These are phyloP conservation scores for Spinus pinus DNA, from an alignment of 2,797 vertebrate genomes.

Conservation along the genomic window DNA sequence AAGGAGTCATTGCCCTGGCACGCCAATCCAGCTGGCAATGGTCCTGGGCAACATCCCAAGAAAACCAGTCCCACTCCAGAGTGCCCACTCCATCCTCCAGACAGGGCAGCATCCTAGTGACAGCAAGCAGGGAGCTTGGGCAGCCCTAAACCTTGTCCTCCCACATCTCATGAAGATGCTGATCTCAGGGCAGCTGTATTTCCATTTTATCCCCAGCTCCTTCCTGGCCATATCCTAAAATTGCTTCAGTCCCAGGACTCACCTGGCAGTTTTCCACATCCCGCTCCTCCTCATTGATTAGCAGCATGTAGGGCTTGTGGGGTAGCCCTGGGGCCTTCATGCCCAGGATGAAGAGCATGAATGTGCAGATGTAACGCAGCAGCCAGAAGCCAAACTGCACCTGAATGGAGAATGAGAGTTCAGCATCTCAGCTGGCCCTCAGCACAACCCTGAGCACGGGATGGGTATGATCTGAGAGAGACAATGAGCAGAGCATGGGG, in stretches of 20 bases:
- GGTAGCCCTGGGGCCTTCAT: conserved; percentile 91
- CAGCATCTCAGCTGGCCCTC: neutral
- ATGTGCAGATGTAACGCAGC: conserved; percentile 83
- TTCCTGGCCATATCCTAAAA: neutral
- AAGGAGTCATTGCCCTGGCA: neutral
- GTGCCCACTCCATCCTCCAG: neutral
- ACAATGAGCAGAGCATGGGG: neutral
- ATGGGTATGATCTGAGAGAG: neutral
- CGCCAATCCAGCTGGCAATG: neutral
- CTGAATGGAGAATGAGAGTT: conserved; percentile 63
- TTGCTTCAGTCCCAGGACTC: neutral
- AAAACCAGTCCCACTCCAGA: neutral
- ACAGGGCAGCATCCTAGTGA: neutral
- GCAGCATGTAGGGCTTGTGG: conserved; percentile 85
- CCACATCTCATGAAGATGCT: neutral
- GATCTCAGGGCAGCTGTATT: neutral
- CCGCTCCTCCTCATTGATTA: conserved; percentile 89
- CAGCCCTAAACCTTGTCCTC: neutral
- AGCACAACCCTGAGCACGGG: neutral
- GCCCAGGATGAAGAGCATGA: conserved; percentile 86
- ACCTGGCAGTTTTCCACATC: conserved; percentile 83
- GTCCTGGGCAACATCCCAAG: neutral
- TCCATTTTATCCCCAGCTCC: neutral
- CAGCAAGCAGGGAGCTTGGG: neutral
- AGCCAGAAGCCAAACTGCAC: conserved; percentile 91